Base-by-base conservation (phyloP, 2,888 invertebrate species). In the Lasioglossum leucozonium region DNA sequence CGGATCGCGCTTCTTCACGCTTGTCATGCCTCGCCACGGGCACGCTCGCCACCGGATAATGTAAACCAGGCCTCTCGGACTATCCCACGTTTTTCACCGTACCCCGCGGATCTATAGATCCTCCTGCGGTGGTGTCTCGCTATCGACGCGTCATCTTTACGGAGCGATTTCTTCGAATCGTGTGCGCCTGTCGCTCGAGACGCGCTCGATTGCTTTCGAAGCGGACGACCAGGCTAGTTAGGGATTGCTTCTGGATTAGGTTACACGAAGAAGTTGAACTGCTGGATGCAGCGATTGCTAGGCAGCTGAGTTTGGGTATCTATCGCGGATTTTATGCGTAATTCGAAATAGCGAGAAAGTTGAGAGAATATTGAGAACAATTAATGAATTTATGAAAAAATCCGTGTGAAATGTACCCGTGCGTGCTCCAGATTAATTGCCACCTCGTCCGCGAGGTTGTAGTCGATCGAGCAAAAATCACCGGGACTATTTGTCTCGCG, bases 1-100 rank as follows among this genome's bases (percentile, higher is more conserved):
- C 91, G 90, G 90, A 91, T 91, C 90, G 88, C 82, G 89, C 91
- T 92, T 89, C 89, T 90, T 92, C 92, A 92, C 92, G 92, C 91
- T 91, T 92, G 92, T 92, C 92, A 90, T 87, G 91, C 87, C 87
- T 83, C 86, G 89, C 91, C 72, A 87, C 82, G 85, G 85, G 73
- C 78, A 79, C 84, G 83, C 83, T 83, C 71, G 62, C 62, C 65
- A 74, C 67, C 72, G 82, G 77, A 71, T 84, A 84, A 84, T 84
- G 74, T 84, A 84, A 82, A 77, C 42, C 82, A 77, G 77, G 58
- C 71, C 69, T 71, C 82, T 34, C 77, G 87, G 83, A 85, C 74
- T 82, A 82, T 85, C 82, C 78, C 75, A 77, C 77, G 82, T 86
- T 88, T 84, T 86, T 87, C 85, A 55, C 22, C 69, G 16, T 22